phyloP scores from a whole-genome alignment of 2,113 vertebrate species.

The Elaphurus davidianus region DNA sequence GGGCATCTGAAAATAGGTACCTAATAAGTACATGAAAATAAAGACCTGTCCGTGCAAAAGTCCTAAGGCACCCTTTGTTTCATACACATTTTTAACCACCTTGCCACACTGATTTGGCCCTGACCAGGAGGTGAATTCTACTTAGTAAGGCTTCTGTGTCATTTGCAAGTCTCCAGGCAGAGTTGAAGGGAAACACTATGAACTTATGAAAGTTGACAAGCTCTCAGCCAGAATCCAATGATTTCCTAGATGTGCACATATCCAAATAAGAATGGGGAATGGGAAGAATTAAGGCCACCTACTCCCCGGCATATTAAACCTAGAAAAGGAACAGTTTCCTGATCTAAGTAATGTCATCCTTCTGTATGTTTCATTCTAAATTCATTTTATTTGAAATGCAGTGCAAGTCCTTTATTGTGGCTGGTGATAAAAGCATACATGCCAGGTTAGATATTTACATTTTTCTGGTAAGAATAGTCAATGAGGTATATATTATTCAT shows the following conservation, averaged over 20 bases:
- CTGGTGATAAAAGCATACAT: neutral
- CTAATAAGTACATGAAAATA: neutral
- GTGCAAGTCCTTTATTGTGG: neutral
- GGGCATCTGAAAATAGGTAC: neutral
- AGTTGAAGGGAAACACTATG: neutral
- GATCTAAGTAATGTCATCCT: neutral
- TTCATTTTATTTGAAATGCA: neutral
- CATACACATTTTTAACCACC: neutral
- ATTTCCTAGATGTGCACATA: neutral
- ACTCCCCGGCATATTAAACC: neutral
- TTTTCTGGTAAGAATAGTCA: slow-evolving; percentile 38
- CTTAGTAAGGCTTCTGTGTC: neutral
- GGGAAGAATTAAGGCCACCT: neutral
- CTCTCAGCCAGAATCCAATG: neutral
- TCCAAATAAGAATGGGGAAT: neutral
- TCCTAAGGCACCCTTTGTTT: neutral
- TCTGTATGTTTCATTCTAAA: neutral
- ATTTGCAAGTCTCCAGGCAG: neutral
- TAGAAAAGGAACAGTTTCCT: neutral
- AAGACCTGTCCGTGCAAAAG: neutral
- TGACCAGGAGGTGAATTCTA: neutral
- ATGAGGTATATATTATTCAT: neutral
- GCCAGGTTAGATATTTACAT: neutral
- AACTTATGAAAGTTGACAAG: neutral
- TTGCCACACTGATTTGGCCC: neutral